Evolutionary conservation across 2,888 invertebrate genomes (phyloP), one percentile per base, ranked within the genome.

Genomic region (Aphrophora alni): DNA sequence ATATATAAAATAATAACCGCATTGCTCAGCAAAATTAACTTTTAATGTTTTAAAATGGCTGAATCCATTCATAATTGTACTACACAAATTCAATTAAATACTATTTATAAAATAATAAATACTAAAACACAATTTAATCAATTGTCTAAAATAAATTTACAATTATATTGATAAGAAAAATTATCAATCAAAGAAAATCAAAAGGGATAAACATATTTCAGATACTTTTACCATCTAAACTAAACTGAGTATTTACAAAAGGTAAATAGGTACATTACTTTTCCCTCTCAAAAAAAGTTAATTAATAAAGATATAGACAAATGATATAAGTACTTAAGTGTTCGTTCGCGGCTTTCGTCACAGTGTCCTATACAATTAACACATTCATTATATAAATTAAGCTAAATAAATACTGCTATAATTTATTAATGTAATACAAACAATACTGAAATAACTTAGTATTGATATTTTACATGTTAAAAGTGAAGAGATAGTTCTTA

Each of bases 81-180:
- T 59, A 59, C 59, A 59, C 59, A 59, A 33, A 38, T 77, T 70
- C 38, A 70, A 70, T 70, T 71, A 78, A 59, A 78, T 78, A 78
- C 78, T 78, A 72, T 78, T 51, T 78, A 78, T 77, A 78, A 76
- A 72, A 78, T 28, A 78, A 78, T 78, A 78, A 78, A 78, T 78
- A 78, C 78, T 78, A 78, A n/a, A 27, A 44, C 71, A 78, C 78
- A 51, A 72, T 59, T n/a, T 21, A 59, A 21, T 59, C 59, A 44
- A 44, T 17, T n/a, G 3, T 59, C 21, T 59, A 59, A 59, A 59
- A 21, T 59, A 59, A 59, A 59, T 59, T 59, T 59, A 59, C 59
- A 59, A 59, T 59, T 44, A 33, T 14, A 44, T 17, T 59, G 59
- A 59, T 59, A 59, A 59, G n/a, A 7, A 21, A 21, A 21, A 59